Evolutionary conservation across 92 coral and sea anemone species (phyloP).

Genomic region (Zoanthus solanderi): DNA sequence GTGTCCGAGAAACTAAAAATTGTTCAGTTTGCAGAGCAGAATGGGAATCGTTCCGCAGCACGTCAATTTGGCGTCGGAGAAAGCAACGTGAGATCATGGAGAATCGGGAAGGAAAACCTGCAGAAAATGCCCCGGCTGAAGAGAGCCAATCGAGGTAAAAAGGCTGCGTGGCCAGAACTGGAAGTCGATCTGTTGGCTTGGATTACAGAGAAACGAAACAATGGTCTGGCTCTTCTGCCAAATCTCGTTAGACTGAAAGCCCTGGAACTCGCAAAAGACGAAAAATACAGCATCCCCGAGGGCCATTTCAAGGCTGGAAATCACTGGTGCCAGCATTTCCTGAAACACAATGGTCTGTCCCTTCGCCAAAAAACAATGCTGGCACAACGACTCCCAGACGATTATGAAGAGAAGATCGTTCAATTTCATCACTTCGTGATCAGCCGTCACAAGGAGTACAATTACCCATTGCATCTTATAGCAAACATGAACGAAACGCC

Average conservation of each 20-base stretch:
- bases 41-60: too few relatives aligned
- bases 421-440: neutral
- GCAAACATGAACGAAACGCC: constrained; percentile 61
- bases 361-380: constrained; percentile 23
- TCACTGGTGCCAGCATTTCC: neutral
- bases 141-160: constrained; percentile 27
- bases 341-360: neutral
- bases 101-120: constrained; percentile 7
- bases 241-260: constrained; percentile 49
- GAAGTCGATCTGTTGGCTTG: neutral
- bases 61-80: too few relatives aligned
- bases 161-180: constrained; percentile 38
- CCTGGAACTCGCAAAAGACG: constrained; percentile 36
- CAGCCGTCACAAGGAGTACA: constrained; percentile 1
- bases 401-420: neutral
- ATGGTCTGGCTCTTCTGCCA: constrained; percentile 50
- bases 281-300: constrained; percentile 43
- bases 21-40: too few relatives aligned
- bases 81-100: too few relatives aligned
- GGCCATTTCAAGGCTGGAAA: neutral
- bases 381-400: constrained; percentile 38
- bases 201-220: constrained; percentile 33
- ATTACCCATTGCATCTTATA: constrained; percentile 45
- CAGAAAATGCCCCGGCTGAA: constrained; percentile 20
- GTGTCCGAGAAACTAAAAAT: too few relatives aligned